Evolutionary conservation across 2,888 invertebrate species (phyloP).

Genomic region (Parasteatoda lunata): DNA sequence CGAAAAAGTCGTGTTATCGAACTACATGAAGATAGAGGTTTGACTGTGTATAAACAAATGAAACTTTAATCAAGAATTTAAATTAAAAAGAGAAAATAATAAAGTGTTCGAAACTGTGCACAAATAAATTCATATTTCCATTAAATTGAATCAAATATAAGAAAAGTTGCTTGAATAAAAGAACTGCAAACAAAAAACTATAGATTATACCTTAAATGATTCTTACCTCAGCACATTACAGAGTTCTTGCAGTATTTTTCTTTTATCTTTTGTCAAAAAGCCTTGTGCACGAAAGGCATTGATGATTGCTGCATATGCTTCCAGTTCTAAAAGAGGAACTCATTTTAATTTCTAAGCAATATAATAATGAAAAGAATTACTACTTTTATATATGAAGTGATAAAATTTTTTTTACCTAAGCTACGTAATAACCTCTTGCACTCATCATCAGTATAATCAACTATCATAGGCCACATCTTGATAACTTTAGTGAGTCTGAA

Average conservation of each 20-base stretch:
- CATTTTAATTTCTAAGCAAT: not conserved
- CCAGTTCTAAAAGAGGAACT: slow-evolving; percentile 81
- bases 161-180: too few relatives aligned
- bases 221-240: slow-evolving; percentile 79
- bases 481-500: not conserved
- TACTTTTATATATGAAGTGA: not conserved
- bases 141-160: too few relatives aligned
- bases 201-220: too few relatives aligned
- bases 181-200: too few relatives aligned
- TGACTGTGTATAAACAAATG: too few relatives aligned
- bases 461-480: slow-evolving; percentile 80
- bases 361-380: not conserved
- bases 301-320: slow-evolving; percentile 91
- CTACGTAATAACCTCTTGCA: slow-evolving; percentile 89
- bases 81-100: too few relatives aligned
- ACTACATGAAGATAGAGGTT: too few relatives aligned
- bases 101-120: too few relatives aligned
- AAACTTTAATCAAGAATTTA: too few relatives aligned
- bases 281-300: slow-evolving; percentile 95
- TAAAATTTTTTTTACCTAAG: slow-evolving; percentile 80
- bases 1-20: too few relatives aligned
- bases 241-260: slow-evolving; percentile 87
- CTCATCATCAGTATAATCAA: slow-evolving; percentile 91
- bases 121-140: too few relatives aligned
- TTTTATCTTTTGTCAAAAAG: slow-evolving; percentile 87